phyloP scores from a whole-genome alignment of 2,797 vertebrate genomes.

The Lutjanus campechanus region DNA sequence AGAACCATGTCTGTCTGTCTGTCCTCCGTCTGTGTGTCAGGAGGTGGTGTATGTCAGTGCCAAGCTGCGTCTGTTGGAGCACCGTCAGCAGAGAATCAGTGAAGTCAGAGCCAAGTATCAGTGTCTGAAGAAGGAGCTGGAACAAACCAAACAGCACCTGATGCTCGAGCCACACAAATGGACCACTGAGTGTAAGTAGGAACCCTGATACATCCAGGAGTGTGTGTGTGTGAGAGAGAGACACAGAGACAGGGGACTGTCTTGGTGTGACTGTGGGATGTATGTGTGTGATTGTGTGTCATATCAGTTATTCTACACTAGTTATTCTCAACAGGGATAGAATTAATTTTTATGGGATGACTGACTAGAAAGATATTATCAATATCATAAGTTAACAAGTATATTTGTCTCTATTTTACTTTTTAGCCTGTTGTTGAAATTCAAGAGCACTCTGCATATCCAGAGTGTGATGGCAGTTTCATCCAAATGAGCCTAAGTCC shows the following conservation, averaged over 20 bases:
- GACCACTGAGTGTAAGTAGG: conserved; percentile 93
- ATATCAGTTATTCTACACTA: neutral
- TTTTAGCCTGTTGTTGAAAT: neutral
- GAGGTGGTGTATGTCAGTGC: conserved; percentile 91
- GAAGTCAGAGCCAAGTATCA: conserved; percentile 96
- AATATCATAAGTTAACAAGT: neutral
- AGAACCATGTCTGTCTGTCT: conserved; percentile 44
- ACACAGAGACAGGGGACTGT: neutral
- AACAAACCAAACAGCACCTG: conserved; percentile 95
- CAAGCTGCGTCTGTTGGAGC: conserved; percentile 93
- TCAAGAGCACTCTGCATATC: no score
- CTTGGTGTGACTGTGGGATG: neutral
- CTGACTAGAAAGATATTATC: conserved; percentile 11
- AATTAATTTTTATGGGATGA: neutral
- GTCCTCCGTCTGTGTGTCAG: conserved; percentile 74
- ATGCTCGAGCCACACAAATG: conserved; percentile 98
- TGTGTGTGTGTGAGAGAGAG: neutral
- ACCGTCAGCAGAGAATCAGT: conserved; percentile 95
- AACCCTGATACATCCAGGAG: conserved; percentile 2
- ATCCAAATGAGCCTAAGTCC: neutral
- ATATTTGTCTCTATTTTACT: conserved; percentile 3
- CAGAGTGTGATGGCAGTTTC: neutral
- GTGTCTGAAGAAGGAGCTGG: conserved; percentile 96
- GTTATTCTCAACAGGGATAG: neutral
- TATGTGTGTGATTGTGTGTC: neutral